Conservation (phyloP, 2,797 vertebrate species). For the Myotis vivesi region DNA sequence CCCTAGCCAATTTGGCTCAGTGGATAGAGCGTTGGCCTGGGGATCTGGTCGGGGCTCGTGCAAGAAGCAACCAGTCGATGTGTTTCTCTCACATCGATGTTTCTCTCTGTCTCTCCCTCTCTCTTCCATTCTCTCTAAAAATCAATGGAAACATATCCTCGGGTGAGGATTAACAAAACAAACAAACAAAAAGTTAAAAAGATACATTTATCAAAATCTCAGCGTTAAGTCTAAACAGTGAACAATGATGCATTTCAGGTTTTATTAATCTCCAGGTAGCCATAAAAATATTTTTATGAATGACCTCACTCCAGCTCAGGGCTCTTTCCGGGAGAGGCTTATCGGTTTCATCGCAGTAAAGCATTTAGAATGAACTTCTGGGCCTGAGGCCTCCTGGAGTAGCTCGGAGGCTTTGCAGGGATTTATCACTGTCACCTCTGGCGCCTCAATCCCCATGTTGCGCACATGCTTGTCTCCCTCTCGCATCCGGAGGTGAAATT, state of each 20-base stretch:
- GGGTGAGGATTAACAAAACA: no score
- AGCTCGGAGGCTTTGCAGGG: background rate
- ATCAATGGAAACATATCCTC: no score
- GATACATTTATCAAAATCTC: background rate
- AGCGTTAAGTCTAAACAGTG: background rate
- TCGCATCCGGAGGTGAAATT: background rate
- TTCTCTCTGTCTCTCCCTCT: no score
- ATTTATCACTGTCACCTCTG: background rate
- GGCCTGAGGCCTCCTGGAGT: background rate
- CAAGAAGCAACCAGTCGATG: no score
- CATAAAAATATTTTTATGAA: slow-evolving; percentile 42
- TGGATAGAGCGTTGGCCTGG: no score
- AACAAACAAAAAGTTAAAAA: no score
- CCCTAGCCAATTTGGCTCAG: no score
- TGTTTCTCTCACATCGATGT: no score
- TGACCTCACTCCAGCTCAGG: slow-evolving; percentile 12
- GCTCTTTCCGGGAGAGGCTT: slow-evolving; percentile 14
- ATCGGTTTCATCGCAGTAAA: slow-evolving; percentile 52
- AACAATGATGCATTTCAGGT: background rate
- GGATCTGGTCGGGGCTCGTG: no score
- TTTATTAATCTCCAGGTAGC: slow-evolving; percentile 35
- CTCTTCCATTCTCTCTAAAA: no score
- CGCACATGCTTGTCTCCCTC: background rate
- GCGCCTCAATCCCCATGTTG: background rate
- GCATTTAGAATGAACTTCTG: background rate